These are phyloP conservation scores for Baronia brevicornis DNA, from an alignment of 2,888 invertebrate genomes.

Conservation along the genomic window DNA sequence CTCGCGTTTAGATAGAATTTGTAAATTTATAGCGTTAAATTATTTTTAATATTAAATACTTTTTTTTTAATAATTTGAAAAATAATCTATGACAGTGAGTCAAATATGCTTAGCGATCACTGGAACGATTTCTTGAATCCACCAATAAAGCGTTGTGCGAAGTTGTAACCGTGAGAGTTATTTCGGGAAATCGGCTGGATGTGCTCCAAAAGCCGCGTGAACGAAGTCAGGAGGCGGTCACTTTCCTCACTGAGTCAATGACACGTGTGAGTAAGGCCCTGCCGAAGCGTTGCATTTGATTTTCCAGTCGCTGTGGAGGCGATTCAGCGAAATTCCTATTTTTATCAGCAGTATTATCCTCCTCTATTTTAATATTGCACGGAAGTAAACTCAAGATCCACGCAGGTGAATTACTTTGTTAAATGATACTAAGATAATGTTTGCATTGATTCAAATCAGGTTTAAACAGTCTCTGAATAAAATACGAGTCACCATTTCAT, in stretches of 20 bases:
- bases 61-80: too few relatives aligned
- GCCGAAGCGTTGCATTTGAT: conserved; percentile 18
- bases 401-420: conserved; percentile 20
- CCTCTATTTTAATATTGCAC: conserved; percentile 20
- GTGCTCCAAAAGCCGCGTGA: conserved; percentile 58
- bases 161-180: conserved; percentile 54
- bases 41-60: too few relatives aligned
- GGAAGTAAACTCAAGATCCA: conserved; percentile 22
- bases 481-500: too few relatives aligned
- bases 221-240: conserved; percentile 60
- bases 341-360: conserved; percentile 22
- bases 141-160: conserved; percentile 49
- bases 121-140: conserved; percentile 41
- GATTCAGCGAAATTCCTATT: conserved; percentile 42
- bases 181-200: conserved; percentile 69
- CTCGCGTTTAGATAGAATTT: too few relatives aligned
- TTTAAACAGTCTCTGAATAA: too few relatives aligned
- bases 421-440: conserved; percentile 9
- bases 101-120: conserved; percentile 12
- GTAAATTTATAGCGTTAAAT: too few relatives aligned
- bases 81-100: too few relatives aligned
- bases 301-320: conserved; percentile 16
- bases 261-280: conserved; percentile 39
- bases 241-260: conserved; percentile 67
- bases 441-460: conserved; percentile 3